These are phyloP conservation scores for Halictus rubicundus DNA, from an alignment of 1,140 invertebrate species.

Conservation along the genomic window DNA sequence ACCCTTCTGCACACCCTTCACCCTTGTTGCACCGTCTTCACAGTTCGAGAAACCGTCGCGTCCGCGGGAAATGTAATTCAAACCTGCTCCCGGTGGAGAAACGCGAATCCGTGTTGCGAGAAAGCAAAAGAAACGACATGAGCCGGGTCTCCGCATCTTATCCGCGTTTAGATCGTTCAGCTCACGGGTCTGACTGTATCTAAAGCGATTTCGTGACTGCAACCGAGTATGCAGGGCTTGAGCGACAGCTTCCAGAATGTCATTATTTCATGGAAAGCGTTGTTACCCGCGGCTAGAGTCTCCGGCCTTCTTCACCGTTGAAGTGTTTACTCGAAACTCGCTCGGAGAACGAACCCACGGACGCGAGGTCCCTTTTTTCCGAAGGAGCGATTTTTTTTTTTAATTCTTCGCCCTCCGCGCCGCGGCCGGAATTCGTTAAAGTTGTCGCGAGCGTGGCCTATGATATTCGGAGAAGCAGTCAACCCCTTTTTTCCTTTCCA, in stretches of 20 bases:
- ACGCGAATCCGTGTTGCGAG: background rate
- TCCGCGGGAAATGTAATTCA: background rate
- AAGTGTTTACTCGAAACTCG: constrained; percentile 34
- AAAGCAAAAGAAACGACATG: background rate
- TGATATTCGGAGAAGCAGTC: constrained; percentile 11
- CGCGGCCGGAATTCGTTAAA: constrained; percentile 47
- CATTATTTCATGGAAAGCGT: constrained; percentile 38
- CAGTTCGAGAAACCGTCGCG: background rate
- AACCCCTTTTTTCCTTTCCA: constrained; percentile 14
- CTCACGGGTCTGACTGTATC: background rate
- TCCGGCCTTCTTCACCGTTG: constrained; percentile 22
- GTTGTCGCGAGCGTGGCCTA: constrained; percentile 8
- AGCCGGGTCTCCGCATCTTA: constrained; percentile 1
- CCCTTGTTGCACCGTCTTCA: too few species aligned
- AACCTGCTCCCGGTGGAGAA: background rate
- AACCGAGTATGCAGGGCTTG: constrained; percentile 23
- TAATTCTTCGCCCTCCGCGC: constrained; percentile 6
- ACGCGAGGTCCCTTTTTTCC: background rate
- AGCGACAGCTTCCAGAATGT: constrained; percentile 21
- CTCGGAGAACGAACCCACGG: background rate
- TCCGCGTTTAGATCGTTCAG: background rate
- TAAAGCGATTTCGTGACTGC: constrained; percentile 35
- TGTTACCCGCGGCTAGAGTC: constrained; percentile 11
- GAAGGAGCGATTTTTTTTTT: constrained; percentile 36
- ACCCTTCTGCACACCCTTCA: too few species aligned